phyloP scores from a whole-genome alignment of 2,888 invertebrate genomes.

The Ametastegia equiseti region DNA sequence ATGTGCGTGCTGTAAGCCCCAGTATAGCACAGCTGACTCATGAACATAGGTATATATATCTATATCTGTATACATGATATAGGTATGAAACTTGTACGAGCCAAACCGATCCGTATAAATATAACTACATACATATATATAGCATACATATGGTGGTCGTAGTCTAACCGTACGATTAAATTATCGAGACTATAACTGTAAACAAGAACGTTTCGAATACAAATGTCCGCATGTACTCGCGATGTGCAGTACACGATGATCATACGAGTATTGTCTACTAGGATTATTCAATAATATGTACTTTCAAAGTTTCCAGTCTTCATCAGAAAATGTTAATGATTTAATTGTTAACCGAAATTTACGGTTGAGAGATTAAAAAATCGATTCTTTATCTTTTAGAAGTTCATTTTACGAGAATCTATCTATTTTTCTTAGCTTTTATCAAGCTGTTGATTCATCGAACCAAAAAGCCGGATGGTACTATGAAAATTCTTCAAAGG shows the following conservation, averaged over 20 bases:
- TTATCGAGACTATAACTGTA: constrained; percentile 6
- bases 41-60: constrained; percentile 27
- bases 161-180: constrained; percentile 21
- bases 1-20: not conserved
- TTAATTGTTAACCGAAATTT: no score
- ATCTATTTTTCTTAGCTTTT: no score
- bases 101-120: constrained; percentile 27
- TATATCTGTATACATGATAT: no score
- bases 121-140: constrained; percentile 6
- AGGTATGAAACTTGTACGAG: constrained; percentile 34
- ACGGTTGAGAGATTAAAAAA: no score
- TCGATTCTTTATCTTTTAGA: no score
- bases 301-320: no score
- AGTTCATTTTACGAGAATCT: no score
- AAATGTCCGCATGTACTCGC: not conserved
- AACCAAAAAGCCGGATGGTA: no score
- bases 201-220: constrained; percentile 10
- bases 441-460: no score
- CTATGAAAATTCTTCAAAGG: no score
- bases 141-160: no score
- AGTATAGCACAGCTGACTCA: constrained; percentile 49
- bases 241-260: not conserved
- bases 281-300: not conserved
- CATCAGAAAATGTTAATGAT: no score
- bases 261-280: not conserved